Conservation (phyloP, 2,888 invertebrate genomes). For the Lycophotia porphyrea region DNA sequence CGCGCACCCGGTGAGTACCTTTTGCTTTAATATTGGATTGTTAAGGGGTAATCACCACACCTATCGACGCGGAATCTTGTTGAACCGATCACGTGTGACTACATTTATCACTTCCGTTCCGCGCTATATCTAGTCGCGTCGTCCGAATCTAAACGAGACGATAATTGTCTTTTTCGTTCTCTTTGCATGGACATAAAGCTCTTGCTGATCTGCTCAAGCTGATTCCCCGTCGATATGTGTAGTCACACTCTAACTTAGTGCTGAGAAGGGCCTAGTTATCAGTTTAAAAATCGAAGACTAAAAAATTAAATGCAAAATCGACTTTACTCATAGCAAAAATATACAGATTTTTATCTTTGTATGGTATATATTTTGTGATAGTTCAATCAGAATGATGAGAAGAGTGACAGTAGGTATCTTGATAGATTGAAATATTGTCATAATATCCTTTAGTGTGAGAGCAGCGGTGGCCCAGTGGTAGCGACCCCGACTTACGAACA, state of each 20-base stretch:
- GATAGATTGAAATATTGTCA: no score
- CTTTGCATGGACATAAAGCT: neutral
- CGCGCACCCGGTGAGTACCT: conserved; percentile 86
- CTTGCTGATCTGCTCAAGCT: neutral
- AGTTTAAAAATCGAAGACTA: neutral
- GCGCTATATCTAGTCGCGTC: neutral
- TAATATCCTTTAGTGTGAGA: no score
- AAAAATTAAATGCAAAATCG: no score
- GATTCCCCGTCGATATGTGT: neutral
- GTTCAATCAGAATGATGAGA: neutral
- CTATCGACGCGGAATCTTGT: neutral
- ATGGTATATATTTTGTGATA: neutral
- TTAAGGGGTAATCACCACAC: neutral
- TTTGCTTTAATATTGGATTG: neutral
- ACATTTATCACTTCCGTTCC: neutral
- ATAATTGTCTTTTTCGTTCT: neutral
- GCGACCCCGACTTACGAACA: no score
- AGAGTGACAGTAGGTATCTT: no score
- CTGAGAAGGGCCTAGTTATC: neutral
- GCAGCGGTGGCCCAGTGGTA: no score
- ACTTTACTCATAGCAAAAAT: neutral
- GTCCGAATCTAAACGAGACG: neutral
- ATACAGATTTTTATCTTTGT: neutral
- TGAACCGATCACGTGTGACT: neutral
- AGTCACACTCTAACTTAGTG: neutral